A percentile compares a stretch with the other conserved stretches of the same genome.
Evolutionary conservation across 2,797 vertebrate genomes (phyloP).

Genomic region (Sebastes iracundus): DNA sequence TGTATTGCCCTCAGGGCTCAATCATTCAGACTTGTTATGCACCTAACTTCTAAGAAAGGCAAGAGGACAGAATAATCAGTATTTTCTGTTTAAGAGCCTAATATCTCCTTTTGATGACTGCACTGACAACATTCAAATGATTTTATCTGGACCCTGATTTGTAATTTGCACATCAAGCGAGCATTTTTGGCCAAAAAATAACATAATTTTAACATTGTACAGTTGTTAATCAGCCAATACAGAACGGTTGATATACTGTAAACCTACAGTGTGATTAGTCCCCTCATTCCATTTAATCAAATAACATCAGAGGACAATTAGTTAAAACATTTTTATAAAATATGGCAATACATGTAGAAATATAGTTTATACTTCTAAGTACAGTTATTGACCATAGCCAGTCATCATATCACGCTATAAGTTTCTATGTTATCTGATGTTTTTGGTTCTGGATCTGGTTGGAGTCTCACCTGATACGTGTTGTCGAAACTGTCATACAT

Average conservation of each 20-base stretch:
- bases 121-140: neutral
- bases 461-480: constrained; percentile 84
- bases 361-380: neutral
- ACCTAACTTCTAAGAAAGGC: neutral
- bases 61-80: neutral
- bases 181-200: neutral
- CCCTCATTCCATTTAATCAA: neutral
- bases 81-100: neutral
- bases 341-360: neutral
- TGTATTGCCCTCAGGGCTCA: constrained; percentile 12
- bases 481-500: constrained; percentile 89
- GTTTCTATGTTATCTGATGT: neutral
- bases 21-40: constrained; percentile 25
- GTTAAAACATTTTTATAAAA: neutral
- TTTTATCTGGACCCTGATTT: neutral
- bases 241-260: neutral
- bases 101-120: neutral
- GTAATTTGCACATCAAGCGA: neutral
- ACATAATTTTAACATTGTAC: neutral
- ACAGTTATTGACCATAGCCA: neutral
- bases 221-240: neutral
- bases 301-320: neutral
- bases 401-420: neutral
- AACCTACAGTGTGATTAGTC: neutral
- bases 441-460: neutral